These are phyloP conservation scores for Zapornia atra DNA, from an alignment of 2,113 vertebrate species.

Conservation along the genomic window DNA sequence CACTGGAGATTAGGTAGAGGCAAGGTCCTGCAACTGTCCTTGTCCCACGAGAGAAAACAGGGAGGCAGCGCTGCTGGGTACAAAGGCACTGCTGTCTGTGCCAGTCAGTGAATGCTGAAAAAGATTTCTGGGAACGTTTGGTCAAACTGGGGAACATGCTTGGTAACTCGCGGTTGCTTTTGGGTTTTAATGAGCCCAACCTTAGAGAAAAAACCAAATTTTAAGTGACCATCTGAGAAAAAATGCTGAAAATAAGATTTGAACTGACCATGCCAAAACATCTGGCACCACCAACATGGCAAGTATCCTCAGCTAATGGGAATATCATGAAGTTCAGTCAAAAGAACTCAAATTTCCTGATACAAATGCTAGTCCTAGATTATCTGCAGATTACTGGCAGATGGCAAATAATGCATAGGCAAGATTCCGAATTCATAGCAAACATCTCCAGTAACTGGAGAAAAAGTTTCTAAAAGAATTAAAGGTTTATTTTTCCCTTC, in stretches of 20 bases:
- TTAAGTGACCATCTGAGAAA: not conserved
- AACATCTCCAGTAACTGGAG: not conserved
- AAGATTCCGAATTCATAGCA: not conserved
- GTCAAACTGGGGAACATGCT: not conserved
- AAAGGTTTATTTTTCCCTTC: not conserved
- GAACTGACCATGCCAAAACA: not conserved
- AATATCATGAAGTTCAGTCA: not conserved
- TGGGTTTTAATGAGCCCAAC: not conserved
- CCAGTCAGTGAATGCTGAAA: not conserved
- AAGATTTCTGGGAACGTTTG: not conserved
- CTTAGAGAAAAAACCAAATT: not conserved
- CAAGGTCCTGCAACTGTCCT: not conserved
- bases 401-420: not conserved
- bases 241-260: not conserved
- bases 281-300: not conserved
- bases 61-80: not conserved
- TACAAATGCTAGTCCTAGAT: not conserved
- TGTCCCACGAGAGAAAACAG: not conserved
- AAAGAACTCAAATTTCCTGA: not conserved
- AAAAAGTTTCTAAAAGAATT: not conserved
- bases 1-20: not conserved
- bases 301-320: not conserved
- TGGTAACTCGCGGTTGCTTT: not conserved
- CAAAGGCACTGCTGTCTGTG: not conserved
- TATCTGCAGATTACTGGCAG: not conserved